Evolutionary conservation across 2,113 vertebrate genomes (phyloP).

Genomic region (Epinephelus lanceolatus): DNA sequence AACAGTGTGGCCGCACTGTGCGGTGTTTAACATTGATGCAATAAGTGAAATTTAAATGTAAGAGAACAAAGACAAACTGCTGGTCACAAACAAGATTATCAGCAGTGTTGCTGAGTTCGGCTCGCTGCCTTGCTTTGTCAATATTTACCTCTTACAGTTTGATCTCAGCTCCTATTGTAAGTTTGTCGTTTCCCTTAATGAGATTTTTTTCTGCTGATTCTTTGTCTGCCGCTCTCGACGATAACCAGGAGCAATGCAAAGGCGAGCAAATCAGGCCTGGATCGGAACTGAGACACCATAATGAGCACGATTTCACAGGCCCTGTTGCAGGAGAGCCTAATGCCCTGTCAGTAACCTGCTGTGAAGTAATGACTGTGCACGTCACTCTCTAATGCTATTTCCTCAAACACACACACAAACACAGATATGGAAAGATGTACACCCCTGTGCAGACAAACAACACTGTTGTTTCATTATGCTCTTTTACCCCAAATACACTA

Average conservation of each 20-base stretch:
- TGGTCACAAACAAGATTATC: constrained; percentile 15
- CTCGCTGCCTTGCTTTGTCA: constrained; percentile 28
- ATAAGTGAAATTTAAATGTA: constrained; percentile 1
- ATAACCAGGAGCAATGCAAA: constrained; percentile 30
- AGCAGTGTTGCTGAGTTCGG: not conserved
- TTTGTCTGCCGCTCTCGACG: not conserved
- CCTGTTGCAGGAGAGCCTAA: constrained; percentile 50
- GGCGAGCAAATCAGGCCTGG: constrained; percentile 17
- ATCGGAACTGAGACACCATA: constrained; percentile 54
- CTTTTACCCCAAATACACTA: constrained; percentile 53
- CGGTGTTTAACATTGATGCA: not conserved
- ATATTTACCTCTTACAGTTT: constrained; percentile 54
- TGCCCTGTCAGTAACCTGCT: constrained; percentile 67
- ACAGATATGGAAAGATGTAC: constrained; percentile 28
- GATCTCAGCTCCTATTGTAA: constrained; percentile 35
- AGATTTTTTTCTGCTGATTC: constrained; percentile 59
- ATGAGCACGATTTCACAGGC: constrained; percentile 60
- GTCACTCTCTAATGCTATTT: constrained; percentile 41
- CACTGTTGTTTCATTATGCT: constrained; percentile 47
- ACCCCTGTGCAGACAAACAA: constrained; percentile 48
- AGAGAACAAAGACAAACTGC: constrained; percentile 36
- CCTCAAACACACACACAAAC: constrained; percentile 48
- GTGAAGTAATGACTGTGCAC: constrained; percentile 71
- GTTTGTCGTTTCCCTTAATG: constrained; percentile 52
- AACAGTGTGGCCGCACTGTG: not conserved